Percentiles rank a stretch among this genome's conserved stretches.
These are phyloP conservation scores for Myripristis murdjan DNA, from an alignment of 2,797 vertebrate genomes.

Conservation along the genomic window DNA sequence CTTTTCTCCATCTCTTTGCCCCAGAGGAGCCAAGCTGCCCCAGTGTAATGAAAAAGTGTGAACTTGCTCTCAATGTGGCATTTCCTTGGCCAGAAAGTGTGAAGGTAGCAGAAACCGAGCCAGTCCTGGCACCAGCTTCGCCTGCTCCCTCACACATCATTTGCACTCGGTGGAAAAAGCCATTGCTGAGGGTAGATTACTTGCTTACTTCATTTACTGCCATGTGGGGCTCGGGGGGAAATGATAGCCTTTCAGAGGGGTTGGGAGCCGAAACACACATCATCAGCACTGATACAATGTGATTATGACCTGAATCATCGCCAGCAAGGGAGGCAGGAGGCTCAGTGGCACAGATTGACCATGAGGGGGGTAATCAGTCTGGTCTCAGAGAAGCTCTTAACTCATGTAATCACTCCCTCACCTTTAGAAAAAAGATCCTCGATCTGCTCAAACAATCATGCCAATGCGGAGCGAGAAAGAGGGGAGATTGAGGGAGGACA, in stretches of 20 bases:
- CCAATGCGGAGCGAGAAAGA: constrained; percentile 19
- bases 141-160: constrained; percentile 76
- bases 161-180: constrained; percentile 79
- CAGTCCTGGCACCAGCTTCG: constrained; percentile 58
- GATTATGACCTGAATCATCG: constrained; percentile 80
- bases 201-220: constrained; percentile 81
- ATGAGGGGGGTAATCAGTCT: constrained; percentile 69
- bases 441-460: constrained; percentile 54
- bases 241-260: constrained; percentile 69
- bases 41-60: constrained; percentile 75
- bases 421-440: constrained; percentile 55
- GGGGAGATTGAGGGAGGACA: constrained; percentile 26
- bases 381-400: constrained; percentile 73
- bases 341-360: constrained; percentile 67
- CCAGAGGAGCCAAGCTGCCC: constrained; percentile 67
- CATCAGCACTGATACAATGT: constrained; percentile 73
- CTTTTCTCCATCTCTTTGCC: constrained; percentile 53
- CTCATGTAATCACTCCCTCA: constrained; percentile 68
- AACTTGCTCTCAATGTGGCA: constrained; percentile 72
- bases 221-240: constrained; percentile 62
- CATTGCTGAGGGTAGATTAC: constrained; percentile 75
- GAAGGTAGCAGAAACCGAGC: constrained; percentile 72
- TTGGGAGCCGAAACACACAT: constrained; percentile 73
- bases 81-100: constrained; percentile 76
- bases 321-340: constrained; percentile 62